phyloP scores from a whole-genome alignment of 2,113 vertebrate species.

The Orycteropus afer region DNA sequence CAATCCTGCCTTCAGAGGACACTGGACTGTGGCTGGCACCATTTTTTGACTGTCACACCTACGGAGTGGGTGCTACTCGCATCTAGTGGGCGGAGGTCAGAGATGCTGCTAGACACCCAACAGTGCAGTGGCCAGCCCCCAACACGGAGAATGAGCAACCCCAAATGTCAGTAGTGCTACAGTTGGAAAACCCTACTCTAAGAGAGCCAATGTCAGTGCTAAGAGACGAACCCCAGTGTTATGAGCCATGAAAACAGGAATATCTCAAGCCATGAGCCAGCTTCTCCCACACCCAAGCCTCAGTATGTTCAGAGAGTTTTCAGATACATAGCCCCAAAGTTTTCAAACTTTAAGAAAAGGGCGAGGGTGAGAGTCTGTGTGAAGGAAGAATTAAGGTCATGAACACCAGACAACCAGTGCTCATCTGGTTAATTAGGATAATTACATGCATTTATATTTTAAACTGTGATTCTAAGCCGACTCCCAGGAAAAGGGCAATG shows the following conservation, averaged over 20 bases:
- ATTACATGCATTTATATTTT: constrained; percentile 48
- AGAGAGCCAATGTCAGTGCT: neutral
- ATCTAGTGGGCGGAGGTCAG: neutral
- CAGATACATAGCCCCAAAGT: neutral
- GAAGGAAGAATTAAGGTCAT: neutral
- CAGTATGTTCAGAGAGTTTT: neutral
- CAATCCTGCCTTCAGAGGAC: neutral
- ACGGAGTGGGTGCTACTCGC: neutral
- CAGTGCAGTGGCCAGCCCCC: neutral
- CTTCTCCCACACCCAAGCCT: neutral
- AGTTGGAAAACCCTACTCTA: neutral
- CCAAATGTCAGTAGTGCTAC: neutral
- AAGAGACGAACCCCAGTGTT: neutral
- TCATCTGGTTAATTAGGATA: constrained; percentile 19
- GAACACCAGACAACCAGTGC: neutral
- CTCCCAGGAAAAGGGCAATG: constrained; percentile 29
- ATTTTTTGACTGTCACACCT: neutral
- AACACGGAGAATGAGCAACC: neutral
- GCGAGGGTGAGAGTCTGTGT: neutral
- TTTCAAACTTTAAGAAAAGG: neutral
- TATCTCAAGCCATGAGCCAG: neutral
- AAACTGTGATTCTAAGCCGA: constrained; percentile 41
- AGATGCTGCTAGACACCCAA: too few relatives aligned
- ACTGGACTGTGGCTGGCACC: neutral
- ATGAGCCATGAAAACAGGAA: neutral